Conservation (phyloP, 2,113 vertebrate species). For the Atractosteus spatula region DNA sequence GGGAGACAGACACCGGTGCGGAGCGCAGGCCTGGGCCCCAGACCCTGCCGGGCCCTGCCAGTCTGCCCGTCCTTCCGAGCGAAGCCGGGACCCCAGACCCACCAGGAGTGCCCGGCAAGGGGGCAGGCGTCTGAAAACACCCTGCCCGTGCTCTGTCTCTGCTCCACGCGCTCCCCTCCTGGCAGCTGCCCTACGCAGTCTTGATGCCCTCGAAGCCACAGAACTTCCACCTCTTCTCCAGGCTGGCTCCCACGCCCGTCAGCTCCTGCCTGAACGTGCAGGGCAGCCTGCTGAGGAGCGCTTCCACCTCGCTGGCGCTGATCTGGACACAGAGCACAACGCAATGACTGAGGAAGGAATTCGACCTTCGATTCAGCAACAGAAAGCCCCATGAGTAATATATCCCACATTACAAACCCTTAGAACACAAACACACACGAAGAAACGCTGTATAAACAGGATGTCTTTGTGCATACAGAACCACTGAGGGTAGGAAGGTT, state of each 20-base stretch:
- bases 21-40: constrained; percentile 25
- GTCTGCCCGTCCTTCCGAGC: too few relatives aligned
- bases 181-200: constrained; percentile 65
- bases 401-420: too few relatives aligned
- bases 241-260: constrained; percentile 88
- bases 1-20: constrained; percentile 22
- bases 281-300: constrained; percentile 83
- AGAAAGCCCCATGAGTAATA: too few relatives aligned
- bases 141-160: not conserved
- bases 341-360: too few relatives aligned
- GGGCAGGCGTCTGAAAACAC: not conserved
- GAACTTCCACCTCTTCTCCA: constrained; percentile 96
- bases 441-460: too few relatives aligned
- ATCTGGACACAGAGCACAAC: constrained; percentile 62
- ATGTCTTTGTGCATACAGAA: too few relatives aligned
- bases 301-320: constrained; percentile 81
- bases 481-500: too few relatives aligned
- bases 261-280: constrained; percentile 92
- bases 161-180: constrained; percentile 10
- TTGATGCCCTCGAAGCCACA: constrained; percentile 92
- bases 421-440: too few relatives aligned
- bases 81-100: not conserved
- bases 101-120: constrained; percentile 4
- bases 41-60: too few relatives aligned
- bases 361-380: too few relatives aligned